Percentiles rank a stretch among this genome's conserved stretches.
Conservation (phyloP, 2,888 invertebrate genomes). For the Campoletis raptor region DNA sequence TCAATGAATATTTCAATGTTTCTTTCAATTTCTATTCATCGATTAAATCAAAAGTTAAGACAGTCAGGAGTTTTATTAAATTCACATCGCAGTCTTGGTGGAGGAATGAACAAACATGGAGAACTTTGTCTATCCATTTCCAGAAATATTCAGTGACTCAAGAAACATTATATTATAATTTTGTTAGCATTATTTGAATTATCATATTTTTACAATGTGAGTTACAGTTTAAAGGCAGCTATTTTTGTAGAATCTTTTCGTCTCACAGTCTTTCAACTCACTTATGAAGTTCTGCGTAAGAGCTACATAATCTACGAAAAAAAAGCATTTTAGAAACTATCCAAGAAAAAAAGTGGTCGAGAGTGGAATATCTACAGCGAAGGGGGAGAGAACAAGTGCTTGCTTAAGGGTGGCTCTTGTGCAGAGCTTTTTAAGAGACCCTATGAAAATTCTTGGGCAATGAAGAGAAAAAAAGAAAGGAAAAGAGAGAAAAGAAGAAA, state of each 20-base stretch:
- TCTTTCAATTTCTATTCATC: no score
- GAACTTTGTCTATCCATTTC: not conserved
- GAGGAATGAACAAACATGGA: not conserved
- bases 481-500: not conserved
- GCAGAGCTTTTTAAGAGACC: constrained; percentile 22
- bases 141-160: not conserved
- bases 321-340: not conserved
- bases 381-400: not conserved
- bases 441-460: constrained; percentile 21
- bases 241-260: not conserved
- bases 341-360: not conserved
- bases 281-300: not conserved
- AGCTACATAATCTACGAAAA: constrained; percentile 1
- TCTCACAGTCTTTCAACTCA: not conserved
- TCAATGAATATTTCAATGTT: no score
- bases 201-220: not conserved
- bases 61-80: no score
- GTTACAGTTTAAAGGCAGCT: not conserved
- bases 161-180: not conserved
- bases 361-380: constrained; percentile 5
- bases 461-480: not conserved
- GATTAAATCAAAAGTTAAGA: no score
- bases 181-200: not conserved
- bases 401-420: not conserved
- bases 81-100: not conserved